Base-by-base conservation (phyloP, 2,113 vertebrate genomes). In the Tachuris rubrigastra region DNA sequence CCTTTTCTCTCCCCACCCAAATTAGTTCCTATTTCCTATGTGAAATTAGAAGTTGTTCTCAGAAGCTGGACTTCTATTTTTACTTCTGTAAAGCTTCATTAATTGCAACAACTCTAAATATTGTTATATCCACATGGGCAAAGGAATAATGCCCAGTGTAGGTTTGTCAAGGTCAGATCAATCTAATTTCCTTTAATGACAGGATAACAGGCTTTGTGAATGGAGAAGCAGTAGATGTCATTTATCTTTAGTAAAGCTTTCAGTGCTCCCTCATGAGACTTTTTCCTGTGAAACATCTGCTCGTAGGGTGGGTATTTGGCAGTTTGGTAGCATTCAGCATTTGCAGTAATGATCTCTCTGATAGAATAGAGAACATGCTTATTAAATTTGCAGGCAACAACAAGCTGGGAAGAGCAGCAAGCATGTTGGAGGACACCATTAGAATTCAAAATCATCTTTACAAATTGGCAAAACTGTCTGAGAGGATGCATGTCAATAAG, bases 261-360 rank as follows among this genome's bases (percentile, higher is more conserved):
- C 91, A 93, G 49, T 95, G 85, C 91, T 97, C 93, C 95, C 96
- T 97, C 90, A 75, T 96, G 95, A 96, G 96, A 95, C 91, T 97
- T 95, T 95, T 95, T 82, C 94, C 80, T 92, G 49, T 92, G 96
- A 95, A 96, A 95, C 95, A 97, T 96, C 95, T 97, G 96, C 95
- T 97, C 91, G 8, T 85, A 56, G 95, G 96, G 95, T 95, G 91
- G 91, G 86, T 95, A 95, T 94, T 97, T 97, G 96, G 95, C 94
- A 95, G 95, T 97, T 96, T 89, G 94, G 94, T 95, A 89, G 94
- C 89, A 89, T 96, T 95, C 95, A 91, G 84, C 95, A 85, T 94
- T 97, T 97, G 95, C 89, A 94, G 95, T 96, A 97, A 97, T 96
- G 96, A 97, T 96, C 73, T 96, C 93, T 93, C 80, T 87, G 91